These are phyloP conservation scores for Hirtodrosophila histrioides DNA, from an alignment of 2,888 invertebrate species.

Conservation along the genomic window DNA sequence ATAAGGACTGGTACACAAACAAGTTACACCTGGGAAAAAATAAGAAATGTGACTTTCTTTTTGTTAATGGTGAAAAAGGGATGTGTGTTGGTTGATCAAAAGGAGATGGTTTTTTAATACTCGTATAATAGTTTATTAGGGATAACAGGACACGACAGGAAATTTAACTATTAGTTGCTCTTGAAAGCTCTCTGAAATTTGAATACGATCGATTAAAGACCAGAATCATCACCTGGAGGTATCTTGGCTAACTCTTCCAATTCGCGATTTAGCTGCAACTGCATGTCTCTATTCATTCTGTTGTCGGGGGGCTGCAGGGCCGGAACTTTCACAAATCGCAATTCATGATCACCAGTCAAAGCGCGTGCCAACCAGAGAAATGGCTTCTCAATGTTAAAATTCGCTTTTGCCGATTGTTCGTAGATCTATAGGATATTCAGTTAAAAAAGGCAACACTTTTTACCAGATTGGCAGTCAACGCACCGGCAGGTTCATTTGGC, in stretches of 20 bases:
- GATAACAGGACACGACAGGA: no score
- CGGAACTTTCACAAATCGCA: slow-evolving; percentile 98
- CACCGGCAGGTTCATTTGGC: slow-evolving; percentile 98
- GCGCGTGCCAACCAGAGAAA: slow-evolving; percentile 99
- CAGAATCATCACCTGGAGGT: slow-evolving; percentile 93
- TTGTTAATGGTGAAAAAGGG: no score
- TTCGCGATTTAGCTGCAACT: slow-evolving; percentile 96
- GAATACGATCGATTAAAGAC: slow-evolving; percentile 83
- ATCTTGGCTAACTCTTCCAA: slow-evolving; percentile 96
- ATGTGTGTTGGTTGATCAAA: no score
- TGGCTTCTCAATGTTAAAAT: slow-evolving; percentile 99
- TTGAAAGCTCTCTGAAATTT: no score
- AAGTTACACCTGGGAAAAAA: no score
- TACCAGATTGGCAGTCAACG: background rate
- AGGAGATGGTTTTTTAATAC: no score
- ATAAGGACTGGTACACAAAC: no score
- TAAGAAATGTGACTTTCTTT: no score
- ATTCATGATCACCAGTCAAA: slow-evolving; percentile 97
- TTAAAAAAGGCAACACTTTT: slow-evolving; percentile 82
- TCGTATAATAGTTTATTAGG: no score
- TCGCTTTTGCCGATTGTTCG: slow-evolving; percentile 93
- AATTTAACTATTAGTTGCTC: no score
- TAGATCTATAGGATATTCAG: slow-evolving; percentile 96
- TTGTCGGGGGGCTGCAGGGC: slow-evolving; percentile 98
- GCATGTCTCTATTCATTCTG: slow-evolving; percentile 97